Evolutionary conservation across 1,140 invertebrate genomes (phyloP).

Genomic region (Lordiphosa stackelbergi): DNA sequence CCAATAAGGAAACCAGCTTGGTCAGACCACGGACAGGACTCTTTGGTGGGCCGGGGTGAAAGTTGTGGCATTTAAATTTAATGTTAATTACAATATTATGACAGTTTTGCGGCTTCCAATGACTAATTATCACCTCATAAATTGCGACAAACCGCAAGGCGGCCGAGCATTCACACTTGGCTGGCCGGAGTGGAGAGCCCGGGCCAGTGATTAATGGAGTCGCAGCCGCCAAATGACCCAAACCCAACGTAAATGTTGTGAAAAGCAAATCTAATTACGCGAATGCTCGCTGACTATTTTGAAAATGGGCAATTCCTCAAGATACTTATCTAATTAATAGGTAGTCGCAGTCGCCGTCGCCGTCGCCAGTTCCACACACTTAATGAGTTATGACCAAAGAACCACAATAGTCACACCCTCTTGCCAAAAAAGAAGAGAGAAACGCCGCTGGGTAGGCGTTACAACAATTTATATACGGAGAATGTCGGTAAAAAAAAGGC

Average conservation of each 20-base stretch:
- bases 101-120: conserved; percentile 63
- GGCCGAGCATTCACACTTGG: conserved; percentile 29
- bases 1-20: conserved; percentile 53
- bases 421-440: conserved; percentile 47
- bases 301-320: conserved; percentile 75
- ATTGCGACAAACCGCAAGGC: conserved; percentile 73
- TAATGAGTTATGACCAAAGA: conserved; percentile 68
- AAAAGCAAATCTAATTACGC: conserved; percentile 77
- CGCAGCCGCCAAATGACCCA: conserved; percentile 61
- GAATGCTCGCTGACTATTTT: conserved; percentile 68
- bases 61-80: conserved; percentile 49
- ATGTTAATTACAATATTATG: conserved; percentile 75
- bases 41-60: conserved; percentile 20
- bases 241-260: conserved; percentile 72
- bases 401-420: conserved; percentile 48
- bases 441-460: conserved; percentile 56
- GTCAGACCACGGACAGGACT: conserved; percentile 20
- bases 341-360: conserved; percentile 18
- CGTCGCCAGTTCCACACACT: conserved; percentile 28
- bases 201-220: conserved; percentile 60
- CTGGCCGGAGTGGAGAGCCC: conserved; percentile 12
- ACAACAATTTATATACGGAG: conserved; percentile 70
- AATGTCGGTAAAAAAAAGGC: too few species aligned
- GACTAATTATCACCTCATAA: conserved; percentile 75
- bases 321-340: conserved; percentile 77